Evolutionary conservation across 2,888 invertebrate species (phyloP).

Genomic region (Iselma pallidipennis): DNA sequence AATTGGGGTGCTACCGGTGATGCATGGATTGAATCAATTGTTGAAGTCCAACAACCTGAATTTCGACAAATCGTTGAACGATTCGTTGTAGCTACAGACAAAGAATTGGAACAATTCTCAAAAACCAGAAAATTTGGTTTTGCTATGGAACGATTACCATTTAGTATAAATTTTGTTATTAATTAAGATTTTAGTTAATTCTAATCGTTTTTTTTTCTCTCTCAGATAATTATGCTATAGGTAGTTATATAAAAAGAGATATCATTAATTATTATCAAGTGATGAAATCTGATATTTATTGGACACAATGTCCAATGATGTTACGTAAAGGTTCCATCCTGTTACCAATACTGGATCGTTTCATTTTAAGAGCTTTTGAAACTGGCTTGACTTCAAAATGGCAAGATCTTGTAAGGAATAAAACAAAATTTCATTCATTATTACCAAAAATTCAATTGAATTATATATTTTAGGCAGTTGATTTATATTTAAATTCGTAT

Average conservation of each 20-base stretch:
- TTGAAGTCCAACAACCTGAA: slow-evolving; percentile 19
- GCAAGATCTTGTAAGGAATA: slow-evolving; percentile 60
- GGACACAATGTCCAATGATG: slow-evolving; percentile 67
- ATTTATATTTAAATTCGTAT: slow-evolving; percentile 58
- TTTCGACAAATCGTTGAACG: not conserved
- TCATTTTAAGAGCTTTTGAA: slow-evolving; percentile 64
- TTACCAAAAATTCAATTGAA: not conserved
- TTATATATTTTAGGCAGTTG: slow-evolving; percentile 52
- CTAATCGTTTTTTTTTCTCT: no score
- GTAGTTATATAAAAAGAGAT: slow-evolving; percentile 64
- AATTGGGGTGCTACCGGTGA: slow-evolving; percentile 67
- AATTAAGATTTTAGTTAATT: no score
- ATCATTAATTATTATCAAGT: slow-evolving; percentile 62
- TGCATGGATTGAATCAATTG: slow-evolving; percentile 65
- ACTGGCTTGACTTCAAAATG: slow-evolving; percentile 66
- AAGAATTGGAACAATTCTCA: not conserved
- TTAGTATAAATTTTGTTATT: not conserved
- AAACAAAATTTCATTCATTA: not conserved
- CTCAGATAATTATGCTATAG: slow-evolving; percentile 68
- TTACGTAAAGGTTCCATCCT: slow-evolving; percentile 66
- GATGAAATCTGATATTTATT: slow-evolving; percentile 71
- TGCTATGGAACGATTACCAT: not conserved
- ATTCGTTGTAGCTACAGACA: not conserved
- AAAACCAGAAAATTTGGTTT: not conserved
- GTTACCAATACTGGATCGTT: slow-evolving; percentile 59